Base-by-base conservation (phyloP, 1,140 invertebrate genomes). In the Leptestheria dahalacensis region DNA sequence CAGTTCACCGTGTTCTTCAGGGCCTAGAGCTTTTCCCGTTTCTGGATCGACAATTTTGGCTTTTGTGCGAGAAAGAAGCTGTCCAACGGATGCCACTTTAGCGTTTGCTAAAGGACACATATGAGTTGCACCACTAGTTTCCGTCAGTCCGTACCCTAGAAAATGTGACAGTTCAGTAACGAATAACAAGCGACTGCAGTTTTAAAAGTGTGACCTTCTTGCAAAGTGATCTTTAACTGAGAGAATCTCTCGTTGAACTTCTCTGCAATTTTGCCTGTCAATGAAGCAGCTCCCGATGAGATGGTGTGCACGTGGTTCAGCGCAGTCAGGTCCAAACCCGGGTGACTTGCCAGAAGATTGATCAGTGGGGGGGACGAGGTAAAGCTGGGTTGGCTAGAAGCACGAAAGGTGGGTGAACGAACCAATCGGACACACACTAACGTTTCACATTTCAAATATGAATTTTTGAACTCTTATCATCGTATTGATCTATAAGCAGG, bases 221-320 rank as follows among this genome's bases (percentile, higher is more conserved):
- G 80, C 80, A 3, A 78, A 80, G 60, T 76, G 81, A 63, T 78
- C 67, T 41, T 82, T 68, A 56, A 75, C 72, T 64, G 73, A 73
- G 0, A 83, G 63, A 3, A 75, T 78, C n/a, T 74, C 73, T n/a
- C 11, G 41, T 66, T 83, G 68, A 79, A 73, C 66, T 83, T 83
- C 0, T 78, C 78, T 6, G 84, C 63, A 62, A 82, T 81, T 11
- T 79, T 73, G 61, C 82, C 74, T 2, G 84, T 61, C 1, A 82
- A 77, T 3, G 83, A 81, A 1, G 82, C 82, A 55, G 82, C 65
- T 1, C 77, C 77, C 1, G 79, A 66, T 68, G 76, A 69, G 53
- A 77, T 79, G 1, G 82, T 69, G 71, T n/a, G n/a, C n/a, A n/a
- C n/a, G n/a, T n/a, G n/a, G n/a, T n/a, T n/a, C n/a, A n/a, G n/a